These are phyloP conservation scores for Alouatta palliata DNA, from an alignment of 2,113 vertebrate genomes.

Conservation along the genomic window DNA sequence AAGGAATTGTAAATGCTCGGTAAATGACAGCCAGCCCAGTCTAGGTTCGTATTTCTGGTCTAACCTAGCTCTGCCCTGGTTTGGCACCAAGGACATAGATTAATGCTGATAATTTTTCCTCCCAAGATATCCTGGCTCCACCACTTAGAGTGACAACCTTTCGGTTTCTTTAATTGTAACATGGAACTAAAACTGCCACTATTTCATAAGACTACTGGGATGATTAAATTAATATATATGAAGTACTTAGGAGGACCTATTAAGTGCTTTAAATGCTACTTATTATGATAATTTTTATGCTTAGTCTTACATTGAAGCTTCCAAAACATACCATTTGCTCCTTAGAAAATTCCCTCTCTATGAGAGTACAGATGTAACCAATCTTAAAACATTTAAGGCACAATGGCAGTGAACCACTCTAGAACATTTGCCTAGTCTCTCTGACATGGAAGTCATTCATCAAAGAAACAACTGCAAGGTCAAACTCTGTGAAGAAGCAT, in stretches of 20 bases:
- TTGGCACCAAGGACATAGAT: not conserved
- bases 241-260: not conserved
- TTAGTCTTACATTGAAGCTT: slow-evolving; percentile 10
- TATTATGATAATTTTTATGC: not conserved
- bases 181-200: not conserved
- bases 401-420: not conserved
- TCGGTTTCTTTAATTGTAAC: not conserved
- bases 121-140: not conserved
- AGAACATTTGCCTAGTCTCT: not conserved
- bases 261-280: not conserved
- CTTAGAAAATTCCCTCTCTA: not conserved
- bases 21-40: not conserved
- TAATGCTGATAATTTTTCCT: not conserved
- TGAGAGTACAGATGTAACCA: not conserved
- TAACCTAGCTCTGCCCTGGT: not conserved
- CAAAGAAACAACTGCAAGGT: not conserved
- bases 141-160: not conserved
- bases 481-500: not conserved
- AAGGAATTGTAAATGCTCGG: not conserved
- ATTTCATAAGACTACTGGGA: not conserved
- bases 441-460: not conserved
- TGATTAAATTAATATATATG: not conserved
- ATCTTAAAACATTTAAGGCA: not conserved
- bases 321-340: not conserved
- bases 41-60: not conserved